Percentiles rank a stretch among this genome's conserved stretches.
These are phyloP conservation scores for Papilio polyxenes DNA, from an alignment of 1,140 invertebrate genomes.

Conservation along the genomic window DNA sequence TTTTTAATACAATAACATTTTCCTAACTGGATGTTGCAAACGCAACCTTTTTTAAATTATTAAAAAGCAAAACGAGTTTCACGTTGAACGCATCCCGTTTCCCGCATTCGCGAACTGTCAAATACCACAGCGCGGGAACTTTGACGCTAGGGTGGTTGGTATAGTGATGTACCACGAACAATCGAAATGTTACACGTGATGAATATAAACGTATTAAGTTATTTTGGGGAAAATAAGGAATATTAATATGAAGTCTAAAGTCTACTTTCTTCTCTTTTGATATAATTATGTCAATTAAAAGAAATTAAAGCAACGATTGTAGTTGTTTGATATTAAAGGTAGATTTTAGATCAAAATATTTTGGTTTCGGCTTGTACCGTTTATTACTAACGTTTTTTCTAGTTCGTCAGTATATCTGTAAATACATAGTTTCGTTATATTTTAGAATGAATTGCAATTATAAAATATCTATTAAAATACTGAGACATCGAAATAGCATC, in stretches of 20 bases:
- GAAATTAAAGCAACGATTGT: too few species aligned
- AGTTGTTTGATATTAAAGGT: too few species aligned
- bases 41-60: constrained; percentile 41
- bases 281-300: too few species aligned
- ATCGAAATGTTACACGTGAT: not conserved
- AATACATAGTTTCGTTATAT: too few species aligned
- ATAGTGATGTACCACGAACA: constrained; percentile 36
- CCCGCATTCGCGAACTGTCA: constrained; percentile 55
- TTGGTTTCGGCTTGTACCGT: too few species aligned
- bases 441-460: too few species aligned
- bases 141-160: constrained; percentile 53
- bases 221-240: too few species aligned
- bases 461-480: not conserved
- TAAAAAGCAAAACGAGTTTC: constrained; percentile 47
- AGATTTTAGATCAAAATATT: too few species aligned
- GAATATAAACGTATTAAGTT: not conserved
- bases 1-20: constrained; percentile 25
- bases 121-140: constrained; percentile 57
- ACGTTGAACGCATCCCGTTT: constrained; percentile 40
- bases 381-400: too few species aligned
- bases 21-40: constrained; percentile 29
- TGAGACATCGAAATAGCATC: not conserved
- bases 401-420: too few species aligned
- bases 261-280: too few species aligned
- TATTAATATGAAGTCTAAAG: too few species aligned